A percentile compares a stretch with the other conserved stretches of the same genome.
Conservation (phyloP, 2,888 invertebrate genomes). For the Hirtodrosophila histrioides region DNA sequence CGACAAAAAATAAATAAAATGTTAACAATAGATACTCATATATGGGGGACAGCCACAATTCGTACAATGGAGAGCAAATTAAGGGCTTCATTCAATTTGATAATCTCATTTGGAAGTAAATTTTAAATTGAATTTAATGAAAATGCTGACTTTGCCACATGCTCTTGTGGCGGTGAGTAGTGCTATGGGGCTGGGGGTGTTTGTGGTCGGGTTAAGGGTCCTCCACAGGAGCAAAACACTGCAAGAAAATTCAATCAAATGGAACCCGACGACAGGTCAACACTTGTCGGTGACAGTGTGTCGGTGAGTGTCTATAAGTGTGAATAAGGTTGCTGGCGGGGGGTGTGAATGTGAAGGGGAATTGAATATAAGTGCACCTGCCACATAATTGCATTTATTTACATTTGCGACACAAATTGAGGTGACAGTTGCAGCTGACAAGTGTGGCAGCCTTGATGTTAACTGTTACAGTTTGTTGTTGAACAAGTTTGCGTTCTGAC, state of each 20-base stretch:
- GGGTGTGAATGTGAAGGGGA: conserved; percentile 15
- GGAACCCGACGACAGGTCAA: conserved; percentile 45
- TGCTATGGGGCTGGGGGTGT: no score
- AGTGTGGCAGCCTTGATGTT: conserved; percentile 14
- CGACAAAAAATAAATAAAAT: conserved; percentile 13
- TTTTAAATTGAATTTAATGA: conserved; percentile 68
- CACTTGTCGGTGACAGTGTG: conserved; percentile 30
- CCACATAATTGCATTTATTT: conserved; percentile 62
- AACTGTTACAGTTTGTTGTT: conserved; percentile 13
- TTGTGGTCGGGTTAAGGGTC: conserved; percentile 14
- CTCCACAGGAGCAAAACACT: conserved; percentile 13
- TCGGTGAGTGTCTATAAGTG: conserved; percentile 21
- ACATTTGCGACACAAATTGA: conserved; percentile 56
- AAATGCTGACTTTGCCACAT: conserved; percentile 18
- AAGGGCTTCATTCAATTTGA: conserved; percentile 65
- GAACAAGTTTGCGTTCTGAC: conserved; percentile 4
- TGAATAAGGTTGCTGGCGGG: not conserved
- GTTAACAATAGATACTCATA: conserved; percentile 21
- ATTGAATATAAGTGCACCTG: conserved; percentile 32
- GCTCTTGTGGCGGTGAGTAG: not conserved
- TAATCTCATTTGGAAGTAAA: conserved; percentile 64
- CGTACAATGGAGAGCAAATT: conserved; percentile 61
- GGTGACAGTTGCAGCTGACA: conserved; percentile 42
- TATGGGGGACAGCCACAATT: not conserved
- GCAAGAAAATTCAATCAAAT: conserved; percentile 59